phyloP scores from a whole-genome alignment of 2,113 vertebrate genomes.

The Antechinus flavipes region DNA sequence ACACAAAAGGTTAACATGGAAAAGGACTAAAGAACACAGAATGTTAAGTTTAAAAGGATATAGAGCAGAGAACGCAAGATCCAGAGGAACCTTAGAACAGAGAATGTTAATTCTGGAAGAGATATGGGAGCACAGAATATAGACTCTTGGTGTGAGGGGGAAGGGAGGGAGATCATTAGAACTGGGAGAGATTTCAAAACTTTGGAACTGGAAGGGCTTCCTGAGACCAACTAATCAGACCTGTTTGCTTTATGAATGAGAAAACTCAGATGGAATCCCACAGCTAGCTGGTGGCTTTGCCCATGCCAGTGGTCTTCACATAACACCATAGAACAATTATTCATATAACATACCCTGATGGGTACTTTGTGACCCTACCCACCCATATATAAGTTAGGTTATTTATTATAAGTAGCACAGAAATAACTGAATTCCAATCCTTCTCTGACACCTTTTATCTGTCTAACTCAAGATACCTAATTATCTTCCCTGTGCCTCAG shows the following conservation, averaged over 20 bases:
- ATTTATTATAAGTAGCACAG: conserved; percentile 54
- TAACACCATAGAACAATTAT: conserved; percentile 14
- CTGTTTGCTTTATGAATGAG: background rate
- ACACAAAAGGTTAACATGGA: background rate
- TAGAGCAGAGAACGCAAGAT: background rate
- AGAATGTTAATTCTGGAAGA: background rate
- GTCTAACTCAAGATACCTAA: background rate
- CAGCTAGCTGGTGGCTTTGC: background rate
- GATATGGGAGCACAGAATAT: background rate
- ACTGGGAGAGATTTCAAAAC: background rate
- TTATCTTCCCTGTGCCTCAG: background rate
- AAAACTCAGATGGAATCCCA: background rate
- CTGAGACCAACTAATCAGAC: background rate
- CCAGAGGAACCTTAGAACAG: background rate
- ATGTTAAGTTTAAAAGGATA: background rate
- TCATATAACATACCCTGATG: conserved; percentile 17
- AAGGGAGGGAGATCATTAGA: background rate
- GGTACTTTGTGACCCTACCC: background rate
- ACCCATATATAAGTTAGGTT: conserved; percentile 43
- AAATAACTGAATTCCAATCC: background rate
- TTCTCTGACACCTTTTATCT: background rate
- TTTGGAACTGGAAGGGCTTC: too few relatives aligned
- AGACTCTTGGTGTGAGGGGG: background rate
- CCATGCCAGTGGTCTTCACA: background rate
- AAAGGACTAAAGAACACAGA: background rate